phyloP scores from a whole-genome alignment of 2,113 vertebrate species.

The Dipodomys ordii region DNA sequence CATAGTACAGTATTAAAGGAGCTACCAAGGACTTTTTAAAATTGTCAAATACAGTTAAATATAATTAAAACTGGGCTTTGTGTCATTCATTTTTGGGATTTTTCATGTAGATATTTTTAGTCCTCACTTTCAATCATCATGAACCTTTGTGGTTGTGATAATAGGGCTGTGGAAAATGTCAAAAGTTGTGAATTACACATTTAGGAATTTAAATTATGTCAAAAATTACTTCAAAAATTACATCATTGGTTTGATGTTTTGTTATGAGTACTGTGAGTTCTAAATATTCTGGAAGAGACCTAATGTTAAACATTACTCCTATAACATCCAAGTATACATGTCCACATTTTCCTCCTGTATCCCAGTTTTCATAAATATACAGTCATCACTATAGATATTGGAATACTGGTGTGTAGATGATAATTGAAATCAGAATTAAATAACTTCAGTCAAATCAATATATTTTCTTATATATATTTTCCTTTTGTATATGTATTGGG shows the following conservation, averaged over 20 bases:
- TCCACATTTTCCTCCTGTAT: not conserved
- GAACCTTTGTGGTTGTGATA: not conserved
- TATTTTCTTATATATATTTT: not conserved
- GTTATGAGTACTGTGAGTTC: not conserved
- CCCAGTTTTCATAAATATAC: not conserved
- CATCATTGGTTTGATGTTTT: constrained; percentile 37
- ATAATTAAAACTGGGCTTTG: constrained; percentile 72
- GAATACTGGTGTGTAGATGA: not conserved
- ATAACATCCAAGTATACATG: not conserved
- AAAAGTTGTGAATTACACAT: not conserved
- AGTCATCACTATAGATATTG: not conserved
- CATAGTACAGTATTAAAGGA: constrained; percentile 73
- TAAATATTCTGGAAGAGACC: not conserved
- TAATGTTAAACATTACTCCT: not conserved
- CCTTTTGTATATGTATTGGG: not conserved
- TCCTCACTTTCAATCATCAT: constrained; percentile 33
- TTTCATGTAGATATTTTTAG: constrained; percentile 32
- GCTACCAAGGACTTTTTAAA: constrained; percentile 51
- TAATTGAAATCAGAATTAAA: not conserved
- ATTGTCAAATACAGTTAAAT: constrained; percentile 63
- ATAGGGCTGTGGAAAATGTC: not conserved
- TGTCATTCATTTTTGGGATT: constrained; percentile 50
- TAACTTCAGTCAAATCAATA: not conserved
- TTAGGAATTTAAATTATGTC: constrained; percentile 53
- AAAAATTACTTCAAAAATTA: not conserved